Evolutionary conservation across 2,888 invertebrate species (phyloP).

Genomic region (Argynnis bischoffii): DNA sequence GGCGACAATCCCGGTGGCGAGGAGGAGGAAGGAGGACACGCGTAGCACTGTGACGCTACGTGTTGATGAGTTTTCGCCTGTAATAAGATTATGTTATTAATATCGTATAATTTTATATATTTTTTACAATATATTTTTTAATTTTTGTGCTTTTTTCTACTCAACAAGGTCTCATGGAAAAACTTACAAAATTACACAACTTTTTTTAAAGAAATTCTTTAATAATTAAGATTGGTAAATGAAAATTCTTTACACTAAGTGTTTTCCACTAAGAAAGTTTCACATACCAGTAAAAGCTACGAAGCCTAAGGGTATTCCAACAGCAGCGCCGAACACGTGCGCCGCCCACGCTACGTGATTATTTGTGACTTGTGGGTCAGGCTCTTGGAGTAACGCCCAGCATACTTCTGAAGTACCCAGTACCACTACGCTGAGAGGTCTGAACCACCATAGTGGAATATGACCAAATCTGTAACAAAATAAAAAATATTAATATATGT

Average conservation of each 20-base stretch:
- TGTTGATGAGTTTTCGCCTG: conserved; percentile 65
- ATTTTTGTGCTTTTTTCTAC: too few species aligned
- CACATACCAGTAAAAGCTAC: conserved; percentile 75
- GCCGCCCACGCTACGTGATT: conserved; percentile 86
- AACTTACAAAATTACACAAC: too few species aligned
- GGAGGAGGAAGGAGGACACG: conserved; percentile 51
- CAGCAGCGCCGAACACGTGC: conserved; percentile 86
- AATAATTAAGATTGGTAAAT: too few species aligned
- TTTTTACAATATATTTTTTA: not conserved
- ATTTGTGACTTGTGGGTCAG: conserved; percentile 41
- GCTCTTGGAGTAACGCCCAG: conserved; percentile 63
- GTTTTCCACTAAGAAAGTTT: too few species aligned
- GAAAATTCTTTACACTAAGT: too few species aligned
- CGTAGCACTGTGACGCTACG: conserved; percentile 49
- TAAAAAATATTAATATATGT: not conserved
- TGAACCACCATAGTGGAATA: conserved; percentile 78
- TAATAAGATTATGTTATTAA: conserved; percentile 39
- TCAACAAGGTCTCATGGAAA: too few species aligned
- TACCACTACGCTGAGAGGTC: conserved; percentile 83
- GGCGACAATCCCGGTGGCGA: conserved; percentile 48
- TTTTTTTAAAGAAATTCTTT: too few species aligned
- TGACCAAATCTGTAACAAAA: conserved; percentile 59
- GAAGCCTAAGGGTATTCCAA: conserved; percentile 85
- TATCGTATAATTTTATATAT: not conserved
- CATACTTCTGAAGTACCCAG: conserved; percentile 83